Evolutionary conservation across 2,113 vertebrate genomes (phyloP).

Genomic region (Myotis davidii): DNA sequence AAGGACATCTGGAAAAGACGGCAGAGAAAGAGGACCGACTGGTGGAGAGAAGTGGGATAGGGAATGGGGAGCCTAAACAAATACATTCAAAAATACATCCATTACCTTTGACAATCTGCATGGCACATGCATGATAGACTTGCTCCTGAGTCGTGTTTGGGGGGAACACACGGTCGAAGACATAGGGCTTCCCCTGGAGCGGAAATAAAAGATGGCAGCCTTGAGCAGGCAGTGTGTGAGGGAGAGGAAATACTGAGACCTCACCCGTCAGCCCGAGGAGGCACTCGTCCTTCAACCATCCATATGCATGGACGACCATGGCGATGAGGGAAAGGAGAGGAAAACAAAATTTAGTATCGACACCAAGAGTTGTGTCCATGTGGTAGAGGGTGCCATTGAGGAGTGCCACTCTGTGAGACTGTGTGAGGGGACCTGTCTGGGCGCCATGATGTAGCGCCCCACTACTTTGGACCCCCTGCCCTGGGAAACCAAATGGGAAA

Average conservation of each 20-base stretch:
- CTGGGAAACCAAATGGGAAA: not conserved
- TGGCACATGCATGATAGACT: constrained; percentile 94
- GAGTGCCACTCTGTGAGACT: not conserved
- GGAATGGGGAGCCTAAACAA: not conserved
- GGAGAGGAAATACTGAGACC: not conserved
- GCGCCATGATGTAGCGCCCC: not conserved
- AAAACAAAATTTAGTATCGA: not conserved
- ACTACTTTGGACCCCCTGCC: not conserved
- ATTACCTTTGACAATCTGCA: constrained; percentile 96
- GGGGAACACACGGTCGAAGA: constrained; percentile 93
- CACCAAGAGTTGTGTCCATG: not conserved
- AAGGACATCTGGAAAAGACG: constrained; percentile 89
- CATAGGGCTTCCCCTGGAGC: constrained; percentile 91
- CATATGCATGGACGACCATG: not conserved
- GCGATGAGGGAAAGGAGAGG: not conserved
- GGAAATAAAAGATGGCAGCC: not conserved
- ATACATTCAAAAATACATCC: not conserved
- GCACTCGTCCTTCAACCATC: not conserved
- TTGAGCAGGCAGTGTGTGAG: not conserved
- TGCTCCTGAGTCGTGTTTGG: constrained; percentile 95
- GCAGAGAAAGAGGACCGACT: not conserved
- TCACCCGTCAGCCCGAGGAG: not conserved
- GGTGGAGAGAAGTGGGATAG: not conserved
- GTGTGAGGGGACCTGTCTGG: not conserved
- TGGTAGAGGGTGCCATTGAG: not conserved